Base-by-base conservation (phyloP, 2,113 vertebrate species). In the Orycteropus afer region DNA sequence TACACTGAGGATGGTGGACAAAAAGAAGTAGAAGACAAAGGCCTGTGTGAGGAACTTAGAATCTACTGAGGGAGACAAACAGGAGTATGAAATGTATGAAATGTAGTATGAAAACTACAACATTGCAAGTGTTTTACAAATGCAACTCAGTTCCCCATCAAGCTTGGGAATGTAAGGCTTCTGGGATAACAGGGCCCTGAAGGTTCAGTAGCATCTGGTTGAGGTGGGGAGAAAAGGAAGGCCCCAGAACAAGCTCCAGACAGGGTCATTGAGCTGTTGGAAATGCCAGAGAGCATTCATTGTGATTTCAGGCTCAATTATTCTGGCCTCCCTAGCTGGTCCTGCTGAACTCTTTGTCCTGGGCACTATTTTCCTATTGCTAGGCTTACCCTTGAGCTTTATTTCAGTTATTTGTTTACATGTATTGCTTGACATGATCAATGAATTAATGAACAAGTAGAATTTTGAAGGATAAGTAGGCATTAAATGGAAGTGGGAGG, bases 251-350 rank as follows among this genome's bases (percentile, higher is more conserved):
- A 59, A 76, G 29, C 42, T 45, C 3, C 23, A 17, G 59, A 15
- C 94, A 18, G 22, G 91, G 83, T 10, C 1, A 55, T 17, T 37
- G 22, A 11, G n/a, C 27, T 15, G 25, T 34, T 25, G 55, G 81
- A 47, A n/a, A 42, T 42, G 25, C 2, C 1, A 32, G 20, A 42
- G 23, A 32, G 32, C 13, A 8, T 0, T 3, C 2, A 0, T n/a
- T 3, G 34, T 34, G 15, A 32, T 20, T 34, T 55, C 13, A 71
- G 71, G 34, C 27, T 49, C 40, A 3, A 1, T 23, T 40, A 23
- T 32, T 29, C 57, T 8, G 15, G 45, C 6, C 22, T 88, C 34
- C 5, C 4, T 32, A 42, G 1, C 42, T 67, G 25, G 7, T 27
- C 45, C 29, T 49, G 17, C 79, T 49, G 37, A 47, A 22, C 10